Conservation (phyloP, 2,888 invertebrate species). For the Rosalia funebris region DNA sequence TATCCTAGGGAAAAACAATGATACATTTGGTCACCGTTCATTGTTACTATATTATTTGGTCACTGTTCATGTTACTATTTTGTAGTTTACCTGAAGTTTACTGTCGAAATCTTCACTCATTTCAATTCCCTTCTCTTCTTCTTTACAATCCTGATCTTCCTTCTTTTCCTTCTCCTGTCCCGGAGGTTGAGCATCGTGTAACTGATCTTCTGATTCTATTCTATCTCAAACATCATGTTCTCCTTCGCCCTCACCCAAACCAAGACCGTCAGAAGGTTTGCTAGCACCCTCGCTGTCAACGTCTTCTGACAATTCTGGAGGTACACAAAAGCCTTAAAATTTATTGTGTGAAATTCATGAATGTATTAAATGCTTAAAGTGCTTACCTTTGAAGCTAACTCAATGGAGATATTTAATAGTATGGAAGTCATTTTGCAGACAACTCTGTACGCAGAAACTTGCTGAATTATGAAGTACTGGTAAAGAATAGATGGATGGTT, state of each 20-base stretch:
- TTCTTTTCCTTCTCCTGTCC: conserved; percentile 77
- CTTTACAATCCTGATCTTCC: conserved; percentile 81
- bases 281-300: conserved; percentile 67
- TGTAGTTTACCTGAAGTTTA: conserved; percentile 75
- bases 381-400: conserved; percentile 77
- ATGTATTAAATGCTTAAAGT: not conserved
- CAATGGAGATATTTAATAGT: conserved; percentile 84
- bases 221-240: conserved; percentile 95
- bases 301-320: conserved; percentile 83
- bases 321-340: conserved; percentile 88
- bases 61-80: conserved; percentile 4
- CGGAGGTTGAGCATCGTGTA: conserved; percentile 87
- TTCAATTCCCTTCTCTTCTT: conserved; percentile 92
- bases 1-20: conserved; percentile 40
- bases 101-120: conserved; percentile 97
- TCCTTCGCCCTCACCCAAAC: conserved; percentile 93
- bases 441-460: conserved; percentile 80
- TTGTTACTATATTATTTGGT: not conserved
- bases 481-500: conserved; percentile 75
- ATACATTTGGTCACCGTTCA: too few species aligned
- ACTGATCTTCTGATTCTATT: conserved; percentile 88
- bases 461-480: conserved; percentile 83
- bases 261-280: conserved; percentile 77
- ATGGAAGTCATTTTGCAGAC: conserved; percentile 86
- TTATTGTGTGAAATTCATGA: not conserved